A percentile compares a stretch with the other conserved stretches of the same genome.
phyloP scores from a whole-genome alignment of 1,140 invertebrate species.

The Aleiodes sp. region DNA sequence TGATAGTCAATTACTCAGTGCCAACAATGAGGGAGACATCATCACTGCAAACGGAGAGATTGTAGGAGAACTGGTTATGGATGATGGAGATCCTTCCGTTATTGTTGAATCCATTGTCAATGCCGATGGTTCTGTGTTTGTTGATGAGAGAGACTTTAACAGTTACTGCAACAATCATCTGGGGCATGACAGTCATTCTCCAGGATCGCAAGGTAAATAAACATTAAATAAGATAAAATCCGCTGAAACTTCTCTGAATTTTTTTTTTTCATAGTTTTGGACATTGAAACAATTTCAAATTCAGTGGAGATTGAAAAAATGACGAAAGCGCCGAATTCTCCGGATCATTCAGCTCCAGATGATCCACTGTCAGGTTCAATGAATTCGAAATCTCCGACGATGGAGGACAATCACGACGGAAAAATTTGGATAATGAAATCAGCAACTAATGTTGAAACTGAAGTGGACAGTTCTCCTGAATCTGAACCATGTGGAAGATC shows the following conservation, averaged over 20 bases:
- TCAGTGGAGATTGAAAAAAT: slow-evolving; percentile 44
- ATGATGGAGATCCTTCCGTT: slow-evolving; percentile 59
- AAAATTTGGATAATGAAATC: slow-evolving; percentile 38
- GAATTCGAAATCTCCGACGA: neutral
- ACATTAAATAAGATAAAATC: neutral
- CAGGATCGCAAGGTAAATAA: slow-evolving; percentile 46
- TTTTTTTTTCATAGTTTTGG: slow-evolving; percentile 45
- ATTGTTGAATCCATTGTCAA: slow-evolving; percentile 61
- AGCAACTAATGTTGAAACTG: slow-evolving; percentile 28
- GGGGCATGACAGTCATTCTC: slow-evolving; percentile 46
- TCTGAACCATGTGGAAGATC: neutral
- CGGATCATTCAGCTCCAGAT: slow-evolving; percentile 32
- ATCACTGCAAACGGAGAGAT: slow-evolving; percentile 56
- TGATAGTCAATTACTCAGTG: slow-evolving; percentile 49
- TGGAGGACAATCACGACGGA: slow-evolving; percentile 18
- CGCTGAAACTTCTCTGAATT: neutral
- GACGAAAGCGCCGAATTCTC: slow-evolving; percentile 34
- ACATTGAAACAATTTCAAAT: slow-evolving; percentile 46
- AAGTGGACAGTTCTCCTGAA: neutral
- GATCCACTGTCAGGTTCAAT: neutral
- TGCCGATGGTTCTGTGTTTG: slow-evolving; percentile 58
- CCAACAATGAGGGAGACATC: slow-evolving; percentile 47
- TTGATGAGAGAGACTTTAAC: slow-evolving; percentile 57
- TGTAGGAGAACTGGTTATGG: slow-evolving; percentile 58
- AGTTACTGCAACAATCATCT: slow-evolving; percentile 54